Evolutionary conservation across 1,140 invertebrate species (phyloP).

Genomic region (Acromyrmex charruanus): DNA sequence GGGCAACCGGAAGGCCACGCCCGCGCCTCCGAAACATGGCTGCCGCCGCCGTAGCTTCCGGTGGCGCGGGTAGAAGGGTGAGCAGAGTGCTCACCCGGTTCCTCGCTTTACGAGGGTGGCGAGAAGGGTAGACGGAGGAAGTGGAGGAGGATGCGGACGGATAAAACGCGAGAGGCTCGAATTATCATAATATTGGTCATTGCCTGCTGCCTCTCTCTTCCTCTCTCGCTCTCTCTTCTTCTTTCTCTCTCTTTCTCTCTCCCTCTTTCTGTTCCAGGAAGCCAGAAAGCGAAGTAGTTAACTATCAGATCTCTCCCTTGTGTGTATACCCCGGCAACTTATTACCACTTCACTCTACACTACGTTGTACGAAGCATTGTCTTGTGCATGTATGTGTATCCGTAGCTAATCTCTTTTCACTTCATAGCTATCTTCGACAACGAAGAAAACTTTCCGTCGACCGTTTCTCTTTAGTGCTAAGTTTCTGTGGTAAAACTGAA

Average conservation of each 20-base stretch:
- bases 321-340: conserved; percentile 53
- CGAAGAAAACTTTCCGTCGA: neutral
- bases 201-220: conserved; percentile 70
- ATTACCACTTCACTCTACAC: conserved; percentile 32
- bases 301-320: conserved; percentile 48
- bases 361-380: neutral
- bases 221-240: neutral
- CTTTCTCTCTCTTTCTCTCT: neutral
- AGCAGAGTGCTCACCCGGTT: conserved; percentile 43
- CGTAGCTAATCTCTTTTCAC: conserved; percentile 35
- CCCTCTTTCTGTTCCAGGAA: neutral
- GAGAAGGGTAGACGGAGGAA: conserved; percentile 5
- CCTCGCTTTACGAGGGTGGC: conserved; percentile 19
- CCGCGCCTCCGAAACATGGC: conserved; percentile 68
- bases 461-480: conserved; percentile 38
- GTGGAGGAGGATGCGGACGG: conserved; percentile 38
- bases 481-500: conserved; percentile 37
- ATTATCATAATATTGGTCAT: conserved; percentile 86
- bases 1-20: conserved; percentile 84
- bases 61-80: conserved; percentile 30
- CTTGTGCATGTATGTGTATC: conserved; percentile 15
- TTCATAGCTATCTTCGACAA: neutral
- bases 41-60: conserved; percentile 58
- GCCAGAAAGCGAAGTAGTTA: conserved; percentile 41
- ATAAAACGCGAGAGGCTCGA: conserved; percentile 78